Percentiles rank a stretch among this genome's conserved stretches.
These are phyloP conservation scores for Pemphigus obesinymphae DNA, from an alignment of 1,140 invertebrate species.

Conservation along the genomic window DNA sequence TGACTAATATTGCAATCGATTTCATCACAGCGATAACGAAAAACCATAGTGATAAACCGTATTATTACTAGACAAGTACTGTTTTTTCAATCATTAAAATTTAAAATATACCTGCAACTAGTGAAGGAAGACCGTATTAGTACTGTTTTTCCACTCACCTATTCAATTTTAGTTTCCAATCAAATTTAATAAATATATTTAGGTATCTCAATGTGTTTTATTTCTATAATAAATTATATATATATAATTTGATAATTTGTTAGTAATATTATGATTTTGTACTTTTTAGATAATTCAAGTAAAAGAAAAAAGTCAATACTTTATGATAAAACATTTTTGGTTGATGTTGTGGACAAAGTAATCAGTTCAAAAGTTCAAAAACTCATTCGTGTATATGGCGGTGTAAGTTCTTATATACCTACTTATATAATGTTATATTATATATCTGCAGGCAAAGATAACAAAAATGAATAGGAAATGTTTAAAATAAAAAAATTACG, in stretches of 20 bases:
- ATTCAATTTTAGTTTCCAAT: not conserved
- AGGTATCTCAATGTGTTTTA: not conserved
- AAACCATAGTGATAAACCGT: no score
- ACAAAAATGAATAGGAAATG: not conserved
- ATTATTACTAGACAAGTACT: no score
- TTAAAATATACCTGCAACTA: no score
- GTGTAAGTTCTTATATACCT: not conserved
- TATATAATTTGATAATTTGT: not conserved
- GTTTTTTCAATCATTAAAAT: no score
- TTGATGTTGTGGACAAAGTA: slow-evolving; percentile 1
- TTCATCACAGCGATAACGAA: no score
- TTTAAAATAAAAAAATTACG: not conserved
- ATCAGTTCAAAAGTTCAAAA: slow-evolving; percentile 18
- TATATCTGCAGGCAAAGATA: not conserved
- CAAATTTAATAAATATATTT: not conserved
- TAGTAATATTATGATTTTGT: not conserved
- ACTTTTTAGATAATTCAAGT: not conserved
- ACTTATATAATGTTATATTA: not conserved
- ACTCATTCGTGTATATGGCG: slow-evolving; percentile 3
- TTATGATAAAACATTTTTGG: slow-evolving; percentile 7
- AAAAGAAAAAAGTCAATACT: slow-evolving; percentile 15
- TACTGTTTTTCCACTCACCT: no score
- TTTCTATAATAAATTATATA: not conserved
- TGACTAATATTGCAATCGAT: no score
- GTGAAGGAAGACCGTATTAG: no score